phyloP scores from a whole-genome alignment of 2,797 vertebrate species.

The Pygocentrus nattereri region DNA sequence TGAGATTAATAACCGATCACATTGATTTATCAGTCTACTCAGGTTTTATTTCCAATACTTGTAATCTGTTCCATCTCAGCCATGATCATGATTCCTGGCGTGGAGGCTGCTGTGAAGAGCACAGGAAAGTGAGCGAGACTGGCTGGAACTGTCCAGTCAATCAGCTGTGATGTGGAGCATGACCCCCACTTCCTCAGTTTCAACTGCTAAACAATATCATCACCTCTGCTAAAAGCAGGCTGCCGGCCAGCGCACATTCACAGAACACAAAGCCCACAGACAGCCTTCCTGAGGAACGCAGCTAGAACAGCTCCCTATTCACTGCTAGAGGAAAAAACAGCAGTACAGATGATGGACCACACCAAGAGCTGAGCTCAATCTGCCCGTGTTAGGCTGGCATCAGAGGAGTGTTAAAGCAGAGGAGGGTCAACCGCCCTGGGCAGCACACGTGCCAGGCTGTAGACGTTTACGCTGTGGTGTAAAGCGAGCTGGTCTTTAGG shows the following conservation, averaged over 20 bases:
- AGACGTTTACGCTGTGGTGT: neutral
- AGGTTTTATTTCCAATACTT: too few relatives aligned
- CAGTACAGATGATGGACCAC: slow-evolving; percentile 10
- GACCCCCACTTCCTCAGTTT: slow-evolving; percentile 71
- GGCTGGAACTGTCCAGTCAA: slow-evolving; percentile 63
- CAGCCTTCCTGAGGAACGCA: slow-evolving; percentile 61
- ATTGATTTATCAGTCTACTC: too few relatives aligned
- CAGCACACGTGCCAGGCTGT: too few relatives aligned
- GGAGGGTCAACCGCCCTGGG: neutral
- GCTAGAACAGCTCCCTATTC: slow-evolving; percentile 40
- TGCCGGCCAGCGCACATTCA: slow-evolving; percentile 66
- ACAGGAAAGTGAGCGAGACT: slow-evolving; percentile 44
- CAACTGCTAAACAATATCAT: slow-evolving; percentile 78
- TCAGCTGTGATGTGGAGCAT: slow-evolving; percentile 72
- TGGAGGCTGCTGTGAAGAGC: neutral
- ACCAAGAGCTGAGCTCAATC: neutral
- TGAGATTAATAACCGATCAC: too few relatives aligned
- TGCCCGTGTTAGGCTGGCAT: neutral
- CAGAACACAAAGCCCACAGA: slow-evolving; percentile 61
- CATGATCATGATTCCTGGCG: too few relatives aligned
- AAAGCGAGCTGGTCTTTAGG: neutral
- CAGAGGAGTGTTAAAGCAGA: neutral
- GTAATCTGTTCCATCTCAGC: too few relatives aligned
- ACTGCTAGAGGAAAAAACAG: slow-evolving; percentile 42
- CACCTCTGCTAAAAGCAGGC: slow-evolving; percentile 67